Base-by-base conservation (phyloP, 2,888 invertebrate genomes). In the Neoascia interrupta region DNA sequence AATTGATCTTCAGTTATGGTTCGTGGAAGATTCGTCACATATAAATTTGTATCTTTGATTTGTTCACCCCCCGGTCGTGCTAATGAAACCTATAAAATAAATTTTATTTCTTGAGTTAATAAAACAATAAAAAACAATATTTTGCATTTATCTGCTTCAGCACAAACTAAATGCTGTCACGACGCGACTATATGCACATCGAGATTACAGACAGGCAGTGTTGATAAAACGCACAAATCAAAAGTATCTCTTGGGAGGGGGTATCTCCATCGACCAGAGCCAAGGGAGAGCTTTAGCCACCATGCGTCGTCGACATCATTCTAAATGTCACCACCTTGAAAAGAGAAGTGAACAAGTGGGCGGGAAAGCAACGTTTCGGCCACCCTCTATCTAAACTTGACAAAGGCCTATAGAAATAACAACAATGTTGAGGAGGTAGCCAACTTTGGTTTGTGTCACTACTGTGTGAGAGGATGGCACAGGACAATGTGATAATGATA, bases 1-100 rank as follows among this genome's bases (percentile, higher is more conserved):
- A 97, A 90, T 84, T 96, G 94, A 45, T 93, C 92, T 86, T 96
- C 96, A 34, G 94, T 94, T 82, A 95, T 92, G 84, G 94, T 94
- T 84, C 95, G 94, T 72, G 97, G 97, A 83, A 97, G 91, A 90
- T 97, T 97, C 82, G 96, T 95, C 75, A 98, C 95, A 89, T 97
- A 98, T 63, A 98, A 91, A 89, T 98, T 98, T 15, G 97, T 96
- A 83, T 97, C 96, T 88, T 97, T 97, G 85, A 96, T 96, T 82
- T 95, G 95, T 82, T 97, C 96, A 34, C 96, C 96, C 16, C 95
- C 95, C 10, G 97, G 97, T 81, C 97, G 91, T 8, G 97, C 96
- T 89, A 95, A 96, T 53, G 97, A 97, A 68, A 97, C 97, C 92
- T 92, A 26, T 1, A 75, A 75, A 58, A 76, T 45, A 54, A 60